Evolutionary conservation across 35 echinoderm and acorn worm species (phyloP), one percentile per base, ranked within the genome.

Genomic region (Ophiothrix spiculata): DNA sequence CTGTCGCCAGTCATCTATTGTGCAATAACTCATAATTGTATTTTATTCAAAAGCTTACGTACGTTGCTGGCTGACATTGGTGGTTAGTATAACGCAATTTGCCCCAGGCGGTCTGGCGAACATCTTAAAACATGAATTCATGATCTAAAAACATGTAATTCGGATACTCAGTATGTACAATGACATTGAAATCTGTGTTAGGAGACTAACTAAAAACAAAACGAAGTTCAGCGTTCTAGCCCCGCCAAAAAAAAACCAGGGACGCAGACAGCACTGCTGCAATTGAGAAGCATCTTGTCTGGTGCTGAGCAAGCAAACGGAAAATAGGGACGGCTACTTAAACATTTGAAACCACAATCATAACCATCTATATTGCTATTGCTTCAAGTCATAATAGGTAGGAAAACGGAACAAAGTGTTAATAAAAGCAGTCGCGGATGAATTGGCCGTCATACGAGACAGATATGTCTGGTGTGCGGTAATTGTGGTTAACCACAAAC

Each of bases 111-210:
- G 60, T 69, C 60, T 69, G 60, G 17, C 60, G 8, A 69, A 69
- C 60, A 28, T 69, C 60, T 69, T 15, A 69, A 69, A 69, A 69
- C 60, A 69, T 69, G 60, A 69, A 69, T 69, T 69, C 60, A 69
- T 69, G 60, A 69, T 69, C 60, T 69, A n/a, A 69, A 69, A 69
- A 69, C 60, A 69, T 69, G 25, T 2, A 69, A 28, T 10, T 69
- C 1, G 25, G 23, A 12, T 12, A 1, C 23, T 4, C n/a, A n/a
- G n/a, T n/a, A n/a, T n/a, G 60, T 25, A 69, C 60, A 69, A 25
- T 69, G 60, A 69, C 60, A 69, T 69, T 69, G 60, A 69, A 69
- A 69, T 15, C 6, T 25, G 60, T 69, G 60, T 28, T 69, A 69
- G 23, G 60, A 4, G 25, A 69, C 60, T 69, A n/a, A 28, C 23